A percentile compares a stretch with the other conserved stretches of the same genome.
Conservation (phyloP, 2,113 vertebrate species). For the human region GRCh38 chr1:101086501-101087000, state of each 20-base stretch:
- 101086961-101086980: constrained; percentile 82
- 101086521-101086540: neutral
- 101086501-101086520: neutral
- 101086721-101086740: neutral
- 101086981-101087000: constrained; percentile 85
- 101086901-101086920: constrained; percentile 85
- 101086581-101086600: neutral
- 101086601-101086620: neutral
- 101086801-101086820: neutral
- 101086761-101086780: neutral
- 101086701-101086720: neutral
- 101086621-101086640: neutral
- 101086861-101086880: constrained; percentile 85
- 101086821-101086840: constrained; percentile 35
- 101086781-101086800: neutral
- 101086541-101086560: neutral
- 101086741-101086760: neutral
- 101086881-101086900: constrained; percentile 84
- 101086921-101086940: constrained; percentile 87
- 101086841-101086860: constrained; percentile 82
- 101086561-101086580: neutral
- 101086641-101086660: neutral
- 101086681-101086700: neutral
- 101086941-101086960: constrained; percentile 84
- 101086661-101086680: neutral